phyloP scores from a whole-genome alignment of 2,797 vertebrate genomes.

The Lycodopsis pacificus region DNA sequence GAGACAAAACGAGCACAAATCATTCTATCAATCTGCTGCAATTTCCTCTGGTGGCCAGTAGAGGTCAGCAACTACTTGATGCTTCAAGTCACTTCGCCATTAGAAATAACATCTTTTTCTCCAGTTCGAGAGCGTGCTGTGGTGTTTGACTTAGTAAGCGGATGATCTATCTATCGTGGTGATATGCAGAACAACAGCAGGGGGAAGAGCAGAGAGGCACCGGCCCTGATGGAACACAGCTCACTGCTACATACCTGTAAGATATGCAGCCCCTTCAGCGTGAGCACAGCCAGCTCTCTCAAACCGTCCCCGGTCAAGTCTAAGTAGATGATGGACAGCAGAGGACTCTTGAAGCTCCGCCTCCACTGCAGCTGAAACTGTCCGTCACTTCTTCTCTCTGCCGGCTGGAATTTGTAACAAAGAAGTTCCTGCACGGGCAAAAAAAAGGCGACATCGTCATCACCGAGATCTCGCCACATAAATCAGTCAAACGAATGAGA shows the following conservation, averaged over 20 bases:
- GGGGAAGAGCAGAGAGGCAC: not conserved
- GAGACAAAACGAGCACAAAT: not conserved
- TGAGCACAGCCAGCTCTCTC: slow-evolving; percentile 89
- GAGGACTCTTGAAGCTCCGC: slow-evolving; percentile 90
- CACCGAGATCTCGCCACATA: not conserved
- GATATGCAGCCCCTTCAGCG: slow-evolving; percentile 91
- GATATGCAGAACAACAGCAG: not conserved
- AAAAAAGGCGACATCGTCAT: slow-evolving; percentile 24
- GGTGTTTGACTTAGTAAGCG: not conserved
- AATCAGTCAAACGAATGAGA: not conserved
- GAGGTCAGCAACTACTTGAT: slow-evolving; percentile 26
- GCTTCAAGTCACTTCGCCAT: not conserved
- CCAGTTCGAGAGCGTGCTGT: not conserved
- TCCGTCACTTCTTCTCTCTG: slow-evolving; percentile 29
- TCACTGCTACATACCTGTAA: slow-evolving; percentile 84
- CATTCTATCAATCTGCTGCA: not conserved
- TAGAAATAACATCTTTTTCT: slow-evolving; percentile 7
- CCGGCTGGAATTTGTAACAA: slow-evolving; percentile 88
- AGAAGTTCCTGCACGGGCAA: slow-evolving; percentile 87
- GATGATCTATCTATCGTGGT: not conserved
- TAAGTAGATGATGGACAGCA: slow-evolving; percentile 89
- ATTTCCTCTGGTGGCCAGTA: slow-evolving; percentile 17
- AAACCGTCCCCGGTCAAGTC: slow-evolving; percentile 92
- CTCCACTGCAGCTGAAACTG: slow-evolving; percentile 88
- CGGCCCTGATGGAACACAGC: not conserved